phyloP scores from a whole-genome alignment of 2,888 invertebrate genomes.

The Galerucella calmariensis region DNA sequence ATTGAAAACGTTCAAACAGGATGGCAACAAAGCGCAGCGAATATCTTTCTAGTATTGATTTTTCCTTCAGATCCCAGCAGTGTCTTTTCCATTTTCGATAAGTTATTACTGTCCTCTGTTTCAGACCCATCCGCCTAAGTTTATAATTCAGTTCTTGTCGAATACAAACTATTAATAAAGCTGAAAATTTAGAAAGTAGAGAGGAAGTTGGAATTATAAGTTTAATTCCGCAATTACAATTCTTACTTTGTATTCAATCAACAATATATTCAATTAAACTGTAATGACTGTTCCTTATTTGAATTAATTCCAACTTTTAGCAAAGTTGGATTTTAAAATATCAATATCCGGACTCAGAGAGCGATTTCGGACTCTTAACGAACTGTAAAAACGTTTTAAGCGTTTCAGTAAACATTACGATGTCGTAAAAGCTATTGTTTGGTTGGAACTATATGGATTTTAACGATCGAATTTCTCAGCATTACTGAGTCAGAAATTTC shows the following conservation, averaged over 20 bases:
- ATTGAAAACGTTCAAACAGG: neutral
- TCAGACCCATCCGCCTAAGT: neutral
- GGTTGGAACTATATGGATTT: constrained; percentile 18
- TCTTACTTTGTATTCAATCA: constrained; percentile 19
- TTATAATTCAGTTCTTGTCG: constrained; percentile 10
- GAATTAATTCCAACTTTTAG: constrained; percentile 24
- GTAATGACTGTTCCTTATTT: constrained; percentile 24
- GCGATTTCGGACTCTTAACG: constrained; percentile 22
- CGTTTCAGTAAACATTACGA: constrained; percentile 30
- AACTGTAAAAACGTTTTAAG: constrained; percentile 29
- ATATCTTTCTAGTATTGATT: neutral
- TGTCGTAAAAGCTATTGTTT: constrained; percentile 23
- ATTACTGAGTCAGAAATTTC: neutral
- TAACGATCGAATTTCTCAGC: neutral
- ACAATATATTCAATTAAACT: constrained; percentile 25
- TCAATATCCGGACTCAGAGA: constrained; percentile 24
- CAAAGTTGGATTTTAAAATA: constrained; percentile 31
- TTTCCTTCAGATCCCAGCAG: neutral
- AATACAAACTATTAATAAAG: neutral
- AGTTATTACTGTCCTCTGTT: constrained; percentile 3
- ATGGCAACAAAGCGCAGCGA: neutral
- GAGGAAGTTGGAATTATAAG: constrained; percentile 10
- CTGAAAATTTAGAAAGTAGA: constrained; percentile 13
- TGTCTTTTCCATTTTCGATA: neutral
- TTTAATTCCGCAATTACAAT: constrained; percentile 26